Percentiles rank a stretch among this genome's conserved stretches.
These are phyloP conservation scores for Parelbella ahira DNA, from an alignment of 2,888 invertebrate species.

Conservation along the genomic window DNA sequence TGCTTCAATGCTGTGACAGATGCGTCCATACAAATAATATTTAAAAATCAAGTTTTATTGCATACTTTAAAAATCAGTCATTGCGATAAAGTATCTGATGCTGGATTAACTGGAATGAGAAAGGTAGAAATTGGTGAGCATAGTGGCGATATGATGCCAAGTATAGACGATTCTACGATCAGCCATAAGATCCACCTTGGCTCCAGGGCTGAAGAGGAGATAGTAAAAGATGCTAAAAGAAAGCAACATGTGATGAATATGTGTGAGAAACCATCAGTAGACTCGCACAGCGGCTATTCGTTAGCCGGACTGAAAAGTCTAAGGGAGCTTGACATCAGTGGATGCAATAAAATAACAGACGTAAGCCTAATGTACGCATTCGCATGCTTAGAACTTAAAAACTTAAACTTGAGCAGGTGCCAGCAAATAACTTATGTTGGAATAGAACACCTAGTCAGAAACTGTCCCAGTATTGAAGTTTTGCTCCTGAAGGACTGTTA, in stretches of 20 bases:
- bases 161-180: conserved; percentile 43
- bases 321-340: conserved; percentile 82
- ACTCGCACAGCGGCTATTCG: conserved; percentile 70
- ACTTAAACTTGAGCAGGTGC: conserved; percentile 84
- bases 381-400: conserved; percentile 82
- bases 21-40: conserved; percentile 83
- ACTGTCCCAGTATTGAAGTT: conserved; percentile 85
- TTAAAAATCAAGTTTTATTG: conserved; percentile 81
- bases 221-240: conserved; percentile 83
- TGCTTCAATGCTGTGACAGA: conserved; percentile 88
- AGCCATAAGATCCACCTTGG: conserved; percentile 79
- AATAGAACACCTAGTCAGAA: conserved; percentile 81
- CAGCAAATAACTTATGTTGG: conserved; percentile 85
- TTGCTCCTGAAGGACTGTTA: conserved; percentile 84
- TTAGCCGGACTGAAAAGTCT: conserved; percentile 78
- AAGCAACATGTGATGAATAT: conserved; percentile 83
- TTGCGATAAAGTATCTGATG: conserved; percentile 85
- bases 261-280: conserved; percentile 76
- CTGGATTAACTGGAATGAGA: conserved; percentile 85
- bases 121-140: conserved; percentile 59
- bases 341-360: conserved; percentile 86
- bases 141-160: too few relatives aligned
- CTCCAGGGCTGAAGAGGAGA: conserved; percentile 85
- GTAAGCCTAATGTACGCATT: conserved; percentile 85
- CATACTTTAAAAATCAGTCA: conserved; percentile 82